Base-by-base conservation (phyloP, 2,797 vertebrate species). In the Sciaenops ocellatus region DNA sequence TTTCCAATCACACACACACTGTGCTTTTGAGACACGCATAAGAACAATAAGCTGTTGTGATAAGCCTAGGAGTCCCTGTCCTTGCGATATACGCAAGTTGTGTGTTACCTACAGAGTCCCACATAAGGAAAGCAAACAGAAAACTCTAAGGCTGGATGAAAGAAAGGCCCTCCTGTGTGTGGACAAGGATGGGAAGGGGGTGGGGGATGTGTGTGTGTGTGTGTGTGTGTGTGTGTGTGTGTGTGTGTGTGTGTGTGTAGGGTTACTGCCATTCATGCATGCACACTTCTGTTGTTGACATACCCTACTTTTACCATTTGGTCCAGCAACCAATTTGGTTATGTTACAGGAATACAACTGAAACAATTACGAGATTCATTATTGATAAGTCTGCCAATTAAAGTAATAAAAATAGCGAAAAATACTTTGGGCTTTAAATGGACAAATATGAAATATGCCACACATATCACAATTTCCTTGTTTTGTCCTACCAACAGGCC, bases 201-300 rank as follows among this genome's bases (percentile, higher is more conserved):
- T 55, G 55, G 44, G 57, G 65, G n/a, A 12, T 16, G 17, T 13
- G 42, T 15, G 42, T 44, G 15, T 47, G 26, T 54, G 24, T 13
- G 52, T 54, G n/a, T 8, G 30, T 34, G 34, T 34, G 42, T 34
- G 34, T 34, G 30, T 4, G 44, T 46, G 26, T 55, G 26, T 6
- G 54, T 55, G 51, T 51, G 60, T 11, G n/a, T 42, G 76, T 66
- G 69, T 73, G 48, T 62, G 63, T 59, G 52, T 46, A 65, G 44
- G 68, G 41, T 66, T 28, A 70, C 54, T 46, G 22, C 57, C 64
- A 73, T 80, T 87, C 78, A 83, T 85, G 84, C 78, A 78, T 82
- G 85, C 62, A 67, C 60, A 63, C 34, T 38, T 38, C 78, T 55
- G 85, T 67, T 86, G 78, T 85, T 89, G 84, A 87, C 86, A 81